Conservation (phyloP, 2,113 vertebrate genomes). For the Thryonomys swinderianus region DNA sequence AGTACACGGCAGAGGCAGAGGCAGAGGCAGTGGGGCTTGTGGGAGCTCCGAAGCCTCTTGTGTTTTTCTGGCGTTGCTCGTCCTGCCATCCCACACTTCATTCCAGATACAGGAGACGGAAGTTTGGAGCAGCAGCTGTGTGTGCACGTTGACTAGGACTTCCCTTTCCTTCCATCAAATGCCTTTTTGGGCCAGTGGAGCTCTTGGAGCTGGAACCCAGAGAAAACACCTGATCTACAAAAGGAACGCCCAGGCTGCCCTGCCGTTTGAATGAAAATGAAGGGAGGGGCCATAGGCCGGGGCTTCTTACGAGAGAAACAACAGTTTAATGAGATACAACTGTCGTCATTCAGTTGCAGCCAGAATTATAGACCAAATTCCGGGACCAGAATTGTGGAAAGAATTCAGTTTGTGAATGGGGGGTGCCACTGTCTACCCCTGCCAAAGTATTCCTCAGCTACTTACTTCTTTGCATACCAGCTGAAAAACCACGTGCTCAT, state of each 20-base stretch:
- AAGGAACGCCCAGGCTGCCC: not conserved
- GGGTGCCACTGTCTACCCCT: not conserved
- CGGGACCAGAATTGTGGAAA: not conserved
- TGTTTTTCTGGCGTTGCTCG: not conserved
- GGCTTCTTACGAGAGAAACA: not conserved
- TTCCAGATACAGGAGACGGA: not conserved
- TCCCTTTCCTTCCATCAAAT: not conserved
- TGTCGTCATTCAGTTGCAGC: not conserved
- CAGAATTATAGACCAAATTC: not conserved
- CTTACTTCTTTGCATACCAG: slow-evolving; percentile 7
- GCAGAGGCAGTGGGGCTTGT: not conserved
- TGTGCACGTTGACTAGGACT: not conserved
- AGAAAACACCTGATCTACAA: not conserved
- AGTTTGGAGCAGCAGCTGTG: not conserved
- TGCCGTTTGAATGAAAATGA: not conserved
- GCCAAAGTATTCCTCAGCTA: not conserved
- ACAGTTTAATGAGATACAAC: not conserved
- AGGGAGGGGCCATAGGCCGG: not conserved
- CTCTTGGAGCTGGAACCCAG: not conserved
- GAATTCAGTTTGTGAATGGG: not conserved
- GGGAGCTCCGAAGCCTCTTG: not conserved
- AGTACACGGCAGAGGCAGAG: no score
- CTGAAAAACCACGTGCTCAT: not conserved
- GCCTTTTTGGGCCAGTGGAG: not conserved
- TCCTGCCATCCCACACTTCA: not conserved